Base-by-base conservation (phyloP, 2,888 invertebrate species). In the Sthenelais limicola region DNA sequence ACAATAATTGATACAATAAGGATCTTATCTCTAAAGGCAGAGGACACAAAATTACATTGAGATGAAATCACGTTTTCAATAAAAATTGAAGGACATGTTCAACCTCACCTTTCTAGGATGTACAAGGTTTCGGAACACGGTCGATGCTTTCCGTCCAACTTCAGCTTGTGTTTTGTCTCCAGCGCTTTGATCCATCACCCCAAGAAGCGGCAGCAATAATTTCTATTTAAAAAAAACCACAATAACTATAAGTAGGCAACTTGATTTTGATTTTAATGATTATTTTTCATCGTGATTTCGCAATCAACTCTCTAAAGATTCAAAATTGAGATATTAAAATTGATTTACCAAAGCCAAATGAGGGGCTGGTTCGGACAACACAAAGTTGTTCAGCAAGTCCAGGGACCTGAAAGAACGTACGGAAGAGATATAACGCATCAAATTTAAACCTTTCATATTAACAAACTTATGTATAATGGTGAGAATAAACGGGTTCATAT, bases 361-460 rank as follows among this genome's bases (percentile, higher is more conserved):
- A 52, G 79, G 78, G 38, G 77, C 73, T 7, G 79, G 77, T 3
- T 80, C 77, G 35, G 77, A 75, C 69, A 81, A 82, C 15, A 82
- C 75, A 48, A 84, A 62, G 3, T 77, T 77, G 26, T 80, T 80
- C 47, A 84, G 73, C 43, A 84, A 73, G 77, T 84, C 84, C 62
- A 84, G 68, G 21, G 81, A 77, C 56, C 84, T 84, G 74, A 18
- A 78, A 78, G 54, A 15, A 12, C 9, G 15, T n/a, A 15, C 9
- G 9, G 24, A 18, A 9, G 21, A 18, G 21, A 24, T 12, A 15
- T n/a, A n/a, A 52, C 15, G 15, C 43, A 43, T 43, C 18, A 15
- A 15, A 9, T 43, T 43, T 43, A 15, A 43, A 43, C 43, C 18
- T 43, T 15, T 15, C 43, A 43, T 43, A 9, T 43, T 43, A 43